Evolutionary conservation across 53 echinoderm and acorn worm species (phyloP).

Genomic region (Luidia sarsii): DNA sequence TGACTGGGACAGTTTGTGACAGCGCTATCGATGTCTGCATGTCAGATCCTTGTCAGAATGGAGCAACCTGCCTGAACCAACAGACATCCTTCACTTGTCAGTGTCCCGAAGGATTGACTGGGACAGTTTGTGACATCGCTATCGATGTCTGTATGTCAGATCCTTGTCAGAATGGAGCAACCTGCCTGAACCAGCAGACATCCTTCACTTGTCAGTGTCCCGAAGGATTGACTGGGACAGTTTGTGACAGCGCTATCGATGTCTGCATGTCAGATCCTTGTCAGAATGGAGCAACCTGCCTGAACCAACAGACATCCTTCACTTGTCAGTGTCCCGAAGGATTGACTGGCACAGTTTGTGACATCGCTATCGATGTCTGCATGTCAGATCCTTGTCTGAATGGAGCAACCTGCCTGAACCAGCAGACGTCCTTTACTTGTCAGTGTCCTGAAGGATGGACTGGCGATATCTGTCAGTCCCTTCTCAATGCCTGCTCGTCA

Average conservation of each 20-base stretch:
- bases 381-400: constrained; percentile 58
- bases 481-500: background rate
- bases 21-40: background rate
- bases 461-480: constrained; percentile 12
- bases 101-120: constrained; percentile 13
- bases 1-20: constrained; percentile 13
- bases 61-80: background rate
- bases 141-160: background rate
- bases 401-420: constrained; percentile 56
- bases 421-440: constrained; percentile 29
- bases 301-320: constrained; percentile 31
- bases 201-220: constrained; percentile 36
- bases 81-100: background rate
- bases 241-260: background rate
- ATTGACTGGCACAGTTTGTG: constrained; percentile 14
- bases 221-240: constrained; percentile 10
- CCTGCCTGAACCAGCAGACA: constrained; percentile 4
- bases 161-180: constrained; percentile 15
- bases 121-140: constrained; percentile 18
- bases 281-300: constrained; percentile 67
- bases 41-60: background rate
- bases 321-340: constrained; percentile 26
- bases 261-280: constrained; percentile 10
- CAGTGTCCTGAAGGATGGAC: constrained; percentile 45
- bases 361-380: background rate